These are phyloP conservation scores for Tapirus indicus DNA, from an alignment of 2,797 vertebrate species.

Conservation along the genomic window DNA sequence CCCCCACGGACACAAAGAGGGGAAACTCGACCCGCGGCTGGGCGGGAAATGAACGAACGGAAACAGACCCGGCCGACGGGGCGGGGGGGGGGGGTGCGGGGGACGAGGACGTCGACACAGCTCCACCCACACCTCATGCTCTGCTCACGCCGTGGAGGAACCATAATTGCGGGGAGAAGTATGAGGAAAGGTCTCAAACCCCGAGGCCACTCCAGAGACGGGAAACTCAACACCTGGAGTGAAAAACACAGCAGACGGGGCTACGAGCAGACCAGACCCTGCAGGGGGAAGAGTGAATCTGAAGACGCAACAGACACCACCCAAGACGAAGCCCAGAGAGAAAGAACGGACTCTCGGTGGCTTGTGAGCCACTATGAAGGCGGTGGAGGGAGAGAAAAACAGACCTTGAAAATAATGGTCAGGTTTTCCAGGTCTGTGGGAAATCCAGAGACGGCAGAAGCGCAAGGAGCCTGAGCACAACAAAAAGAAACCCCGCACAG, in stretches of 20 bases:
- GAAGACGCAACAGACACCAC: neutral
- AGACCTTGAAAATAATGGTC: neutral
- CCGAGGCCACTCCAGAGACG: neutral
- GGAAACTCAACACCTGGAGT: fast-evolving
- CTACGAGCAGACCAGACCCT: neutral
- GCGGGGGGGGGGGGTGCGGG: no score
- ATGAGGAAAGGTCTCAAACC: neutral
- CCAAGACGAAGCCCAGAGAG: neutral
- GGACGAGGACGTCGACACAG: no score
- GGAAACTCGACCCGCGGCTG: fast-evolving
- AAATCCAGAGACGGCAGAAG: neutral
- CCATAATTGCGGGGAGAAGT: no score
- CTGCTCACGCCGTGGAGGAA: no score
- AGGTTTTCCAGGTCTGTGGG: neutral
- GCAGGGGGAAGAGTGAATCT: neutral
- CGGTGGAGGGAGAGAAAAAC: neutral
- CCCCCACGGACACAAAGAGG: no score
- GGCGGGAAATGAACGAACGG: no score
- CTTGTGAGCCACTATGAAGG: fast-evolving
- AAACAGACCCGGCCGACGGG: no score
- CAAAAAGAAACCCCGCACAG: no score
- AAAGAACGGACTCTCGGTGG: neutral
- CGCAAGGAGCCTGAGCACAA: fast-evolving
- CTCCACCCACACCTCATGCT: no score
- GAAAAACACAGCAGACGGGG: fast-evolving